Base-by-base conservation (phyloP, 2,113 vertebrate species). In the Pleuronectes platessa region DNA sequence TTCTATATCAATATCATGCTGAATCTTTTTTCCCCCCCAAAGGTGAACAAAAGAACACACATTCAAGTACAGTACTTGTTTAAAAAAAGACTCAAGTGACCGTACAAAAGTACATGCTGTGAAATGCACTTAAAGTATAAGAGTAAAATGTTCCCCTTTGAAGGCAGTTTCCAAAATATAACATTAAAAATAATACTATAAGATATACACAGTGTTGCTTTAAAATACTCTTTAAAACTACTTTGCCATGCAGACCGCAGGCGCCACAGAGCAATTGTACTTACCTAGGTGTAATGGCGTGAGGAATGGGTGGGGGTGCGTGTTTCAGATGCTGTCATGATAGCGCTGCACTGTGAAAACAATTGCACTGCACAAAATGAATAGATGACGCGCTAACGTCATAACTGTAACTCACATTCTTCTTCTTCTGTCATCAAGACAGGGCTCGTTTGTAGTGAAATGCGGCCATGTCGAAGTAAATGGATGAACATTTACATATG, bases 251-350 rank as follows among this genome's bases (percentile, higher is more conserved):
- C 31, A 79, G 65, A 71, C 66, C 17, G 24, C 59, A 68, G 82
- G 71, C 59, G 61, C 87, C 73, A 9, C 35, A 74, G 61, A 63
- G 37, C 49, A 82, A 81, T 76, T 79, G 68, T 54, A 56, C 61
- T 66, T 79, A 84, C 79, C 68, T 68, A 37, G 69, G 77, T 74
- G 49, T 68, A 42, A 56, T 37, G 24, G 47, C 5, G 9, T 61
- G 77, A 83, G 83, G 54, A 81, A 82, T 26, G 86, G 71, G 76
- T 82, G 83, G 74, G 71, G 76, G 60, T 26, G 37, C 24, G 55
- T 56, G 35, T 40, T 71, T 88, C 73, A 79, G 87, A 89, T 86
- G 86, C 61, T 81, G 71, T 84, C 89, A 62, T 85, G 82, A 88
- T 86, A 88, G 56, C 67, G n/a, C 59, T 56, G 54, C 71, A 35